phyloP scores from a whole-genome alignment of 2,797 vertebrate species.

The Epinephelus coioides region DNA sequence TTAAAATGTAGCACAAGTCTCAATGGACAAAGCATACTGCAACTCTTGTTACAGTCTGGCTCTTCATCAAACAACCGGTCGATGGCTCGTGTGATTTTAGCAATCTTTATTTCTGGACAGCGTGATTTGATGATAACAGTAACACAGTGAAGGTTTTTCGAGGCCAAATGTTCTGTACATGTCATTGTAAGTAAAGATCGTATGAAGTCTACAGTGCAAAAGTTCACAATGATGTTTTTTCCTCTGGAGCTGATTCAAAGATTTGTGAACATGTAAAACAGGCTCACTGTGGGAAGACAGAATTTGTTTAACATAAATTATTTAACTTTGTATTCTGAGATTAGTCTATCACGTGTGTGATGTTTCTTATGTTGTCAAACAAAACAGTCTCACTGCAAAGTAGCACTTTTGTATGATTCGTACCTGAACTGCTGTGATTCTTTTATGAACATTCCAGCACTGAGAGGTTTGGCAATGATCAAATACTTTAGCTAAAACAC shows the following conservation, averaged over 20 bases:
- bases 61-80: constrained; percentile 45
- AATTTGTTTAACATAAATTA: constrained; percentile 23
- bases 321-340: constrained; percentile 1
- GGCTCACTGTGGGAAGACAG: neutral
- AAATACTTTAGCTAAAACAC: constrained; percentile 12
- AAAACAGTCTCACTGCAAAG: constrained; percentile 6
- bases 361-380: neutral
- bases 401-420: constrained; percentile 16
- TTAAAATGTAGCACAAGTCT: constrained; percentile 45
- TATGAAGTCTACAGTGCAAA: neutral
- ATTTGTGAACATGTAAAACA: constrained; percentile 10
- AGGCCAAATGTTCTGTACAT: constrained; percentile 12
- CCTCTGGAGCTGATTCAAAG: neutral
- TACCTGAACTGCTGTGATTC: neutral
- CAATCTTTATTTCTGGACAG: constrained; percentile 35
- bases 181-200: neutral
- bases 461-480: constrained; percentile 13
- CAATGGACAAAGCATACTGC: constrained; percentile 8
- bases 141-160: neutral
- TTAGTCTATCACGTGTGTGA: neutral
- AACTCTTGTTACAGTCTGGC: constrained; percentile 48
- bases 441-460: constrained; percentile 5
- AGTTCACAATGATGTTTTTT: neutral
- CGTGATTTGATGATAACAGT: constrained; percentile 11
- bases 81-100: constrained; percentile 39